Base-by-base conservation (phyloP, 92 coral and sea anemone genomes). In the Muricea muricata region DNA sequence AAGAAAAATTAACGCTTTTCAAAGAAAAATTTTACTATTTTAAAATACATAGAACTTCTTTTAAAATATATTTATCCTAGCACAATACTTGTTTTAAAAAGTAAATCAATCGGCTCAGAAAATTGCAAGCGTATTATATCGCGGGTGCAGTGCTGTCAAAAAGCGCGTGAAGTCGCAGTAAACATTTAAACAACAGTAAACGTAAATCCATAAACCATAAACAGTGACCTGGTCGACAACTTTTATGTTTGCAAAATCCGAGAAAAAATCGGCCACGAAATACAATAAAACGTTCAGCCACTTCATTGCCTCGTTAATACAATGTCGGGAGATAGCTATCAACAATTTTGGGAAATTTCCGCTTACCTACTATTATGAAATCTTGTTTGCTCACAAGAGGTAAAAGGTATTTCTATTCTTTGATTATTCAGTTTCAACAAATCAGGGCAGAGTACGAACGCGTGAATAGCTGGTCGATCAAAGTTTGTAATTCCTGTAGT, bases 401-500 rank as follows among this genome's bases (percentile, higher is more conserved):
- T 12, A 60, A 60, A 29, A 60, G 69, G 24, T 21, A 12, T 60
- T 60, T 60, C 17, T 15, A 1, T 2, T 21, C 24, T 60, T 60
- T 60, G 24, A 28, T 60, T 21, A 28, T 12, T 21, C 17, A 60
- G 69, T 15, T 60, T 20, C 69, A 60, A 21, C 17, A 60, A 15
- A 60, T 28, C 2, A 15, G 69, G 17, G 69, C 32, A 1, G 69
- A 60, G 69, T 29, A 60, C 13, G 28, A 28, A 60, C 17, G 24
- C 0, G n/a, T 20, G 32, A 15, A 68, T 75, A 46, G 65, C 58
- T 70, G 91, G 91, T 34, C 73, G 88, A 40, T 85, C 91, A 65
- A 88, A 84, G 46, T 63, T 88, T 34, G 28, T 46, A 15, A 88
- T 87, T 81, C 91, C 91, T 21, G 34, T 46, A n/a, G 76, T 58